Conservation (phyloP, 53 echinoderm and acorn worm species). For the Holothuria scabra region DNA sequence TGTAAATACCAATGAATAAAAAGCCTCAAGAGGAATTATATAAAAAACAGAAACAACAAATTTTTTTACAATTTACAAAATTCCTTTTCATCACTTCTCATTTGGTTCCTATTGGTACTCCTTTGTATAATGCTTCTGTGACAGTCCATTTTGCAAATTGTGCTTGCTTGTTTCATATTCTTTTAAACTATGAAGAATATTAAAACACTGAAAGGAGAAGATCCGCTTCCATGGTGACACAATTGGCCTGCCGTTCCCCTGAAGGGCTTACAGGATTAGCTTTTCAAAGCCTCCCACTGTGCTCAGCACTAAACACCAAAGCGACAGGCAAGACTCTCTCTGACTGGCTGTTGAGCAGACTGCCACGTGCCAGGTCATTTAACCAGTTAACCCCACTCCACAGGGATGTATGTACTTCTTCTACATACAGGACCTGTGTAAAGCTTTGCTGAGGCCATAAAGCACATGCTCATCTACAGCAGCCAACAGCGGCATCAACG, state of each 20-base stretch:
- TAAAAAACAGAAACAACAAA: too few relatives aligned
- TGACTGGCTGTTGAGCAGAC: conserved; percentile 28
- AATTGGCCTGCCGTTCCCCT: conserved; percentile 29
- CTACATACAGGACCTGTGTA: not conserved
- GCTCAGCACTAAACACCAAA: conserved; percentile 32
- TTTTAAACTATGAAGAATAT: too few relatives aligned
- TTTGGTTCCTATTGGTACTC: too few relatives aligned
- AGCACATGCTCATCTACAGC: conserved; percentile 13
- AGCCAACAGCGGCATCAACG: not conserved
- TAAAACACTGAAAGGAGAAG: too few relatives aligned
- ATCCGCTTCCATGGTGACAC: not conserved
- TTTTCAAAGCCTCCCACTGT: conserved; percentile 11
- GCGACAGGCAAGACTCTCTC: conserved; percentile 1
- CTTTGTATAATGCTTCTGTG: too few relatives aligned
- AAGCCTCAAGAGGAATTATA: too few relatives aligned
- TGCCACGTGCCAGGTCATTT: conserved; percentile 49
- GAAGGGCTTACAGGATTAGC: conserved; percentile 33
- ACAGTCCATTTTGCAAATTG: too few relatives aligned
- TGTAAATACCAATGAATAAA: too few relatives aligned
- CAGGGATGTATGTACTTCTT: conserved; percentile 10
- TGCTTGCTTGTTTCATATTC: too few relatives aligned
- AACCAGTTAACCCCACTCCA: conserved; percentile 41
- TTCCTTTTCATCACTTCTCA: too few relatives aligned
- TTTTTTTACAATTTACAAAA: too few relatives aligned
- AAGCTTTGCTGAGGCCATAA: conserved; percentile 16